phyloP scores from a whole-genome alignment of 2,888 invertebrate genomes.

The Epirrhoe tristata region DNA sequence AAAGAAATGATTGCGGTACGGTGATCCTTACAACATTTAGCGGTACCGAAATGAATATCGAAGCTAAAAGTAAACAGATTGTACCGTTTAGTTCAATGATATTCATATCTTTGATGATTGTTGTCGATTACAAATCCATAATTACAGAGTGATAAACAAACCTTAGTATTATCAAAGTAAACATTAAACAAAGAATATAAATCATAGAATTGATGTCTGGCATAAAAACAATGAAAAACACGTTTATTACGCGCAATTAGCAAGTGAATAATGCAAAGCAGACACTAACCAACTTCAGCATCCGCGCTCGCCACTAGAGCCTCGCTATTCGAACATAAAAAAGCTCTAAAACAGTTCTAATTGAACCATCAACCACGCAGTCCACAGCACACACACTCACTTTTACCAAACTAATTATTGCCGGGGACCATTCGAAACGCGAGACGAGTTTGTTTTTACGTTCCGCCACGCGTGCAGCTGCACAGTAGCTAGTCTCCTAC shows the following conservation, averaged over 20 bases:
- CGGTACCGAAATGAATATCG: slow-evolving; percentile 14
- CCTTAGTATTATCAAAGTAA: slow-evolving; percentile 31
- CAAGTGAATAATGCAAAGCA: slow-evolving; percentile 51
- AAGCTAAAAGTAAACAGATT: slow-evolving; percentile 16
- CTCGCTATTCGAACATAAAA: slow-evolving; percentile 62
- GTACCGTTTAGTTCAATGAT: neutral
- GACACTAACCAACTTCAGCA: slow-evolving; percentile 80
- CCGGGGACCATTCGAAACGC: slow-evolving; percentile 73
- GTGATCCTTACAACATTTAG: slow-evolving; percentile 31
- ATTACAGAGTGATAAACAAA: slow-evolving; percentile 39
- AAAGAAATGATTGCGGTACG: slow-evolving; percentile 34
- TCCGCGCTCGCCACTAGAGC: slow-evolving; percentile 62
- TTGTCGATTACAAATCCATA: slow-evolving; percentile 31
- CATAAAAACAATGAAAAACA: slow-evolving; percentile 10
- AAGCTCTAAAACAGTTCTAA: slow-evolving; percentile 73
- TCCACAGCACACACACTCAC: slow-evolving; percentile 81
- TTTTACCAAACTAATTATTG: slow-evolving; percentile 81
- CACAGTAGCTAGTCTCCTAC: slow-evolving; percentile 48
- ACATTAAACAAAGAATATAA: slow-evolving; percentile 15
- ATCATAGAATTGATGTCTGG: slow-evolving; percentile 5
- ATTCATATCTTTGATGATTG: slow-evolving; percentile 31
- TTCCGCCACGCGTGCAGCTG: slow-evolving; percentile 71
- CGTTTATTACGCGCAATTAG: slow-evolving; percentile 12
- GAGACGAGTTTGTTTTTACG: slow-evolving; percentile 76
- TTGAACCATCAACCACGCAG: slow-evolving; percentile 69